A percentile compares a stretch with the other conserved stretches of the same genome.
phyloP scores from a whole-genome alignment of 2,113 vertebrate species.

The Hypomesus transpacificus region DNA sequence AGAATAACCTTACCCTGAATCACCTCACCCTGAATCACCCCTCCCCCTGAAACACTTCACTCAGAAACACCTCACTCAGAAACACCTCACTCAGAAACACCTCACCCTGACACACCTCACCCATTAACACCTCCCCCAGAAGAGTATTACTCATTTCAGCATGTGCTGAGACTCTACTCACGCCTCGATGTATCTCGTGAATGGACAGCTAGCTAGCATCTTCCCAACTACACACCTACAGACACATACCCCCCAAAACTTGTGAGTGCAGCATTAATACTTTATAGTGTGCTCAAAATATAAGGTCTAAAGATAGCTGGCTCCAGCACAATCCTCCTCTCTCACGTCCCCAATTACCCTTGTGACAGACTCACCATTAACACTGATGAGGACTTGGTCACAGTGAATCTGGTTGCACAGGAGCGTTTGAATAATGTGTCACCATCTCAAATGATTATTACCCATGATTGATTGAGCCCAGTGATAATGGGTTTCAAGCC shows the following conservation, averaged over 20 bases:
- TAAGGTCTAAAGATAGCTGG: neutral
- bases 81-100: too few species aligned
- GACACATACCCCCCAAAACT: neutral
- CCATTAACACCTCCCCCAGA: too few species aligned
- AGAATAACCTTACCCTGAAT: too few species aligned
- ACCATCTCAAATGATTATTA: constrained; percentile 9
- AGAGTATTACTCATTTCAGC: too few species aligned
- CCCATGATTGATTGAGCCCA: constrained; percentile 1
- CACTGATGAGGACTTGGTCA: constrained; percentile 11
- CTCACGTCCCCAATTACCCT: neutral
- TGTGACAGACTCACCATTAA: constrained; percentile 4
- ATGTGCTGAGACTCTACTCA: too few species aligned
- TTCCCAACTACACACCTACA: neutral
- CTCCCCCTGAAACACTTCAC: too few species aligned
- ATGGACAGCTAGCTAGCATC: neutral
- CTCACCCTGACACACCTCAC: too few species aligned
- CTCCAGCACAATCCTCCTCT: neutral
- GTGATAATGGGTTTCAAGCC: constrained; percentile 2
- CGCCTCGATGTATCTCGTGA: neutral
- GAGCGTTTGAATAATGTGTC: constrained; percentile 17
- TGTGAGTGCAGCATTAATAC: neutral
- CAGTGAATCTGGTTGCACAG: constrained; percentile 18
- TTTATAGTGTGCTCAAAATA: neutral
- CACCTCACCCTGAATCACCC: too few species aligned
- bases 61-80: too few species aligned